A percentile compares a stretch with the other conserved stretches of the same genome.
These are phyloP conservation scores for Pluvianellus socialis DNA, from an alignment of 2,113 vertebrate genomes.

Conservation along the genomic window DNA sequence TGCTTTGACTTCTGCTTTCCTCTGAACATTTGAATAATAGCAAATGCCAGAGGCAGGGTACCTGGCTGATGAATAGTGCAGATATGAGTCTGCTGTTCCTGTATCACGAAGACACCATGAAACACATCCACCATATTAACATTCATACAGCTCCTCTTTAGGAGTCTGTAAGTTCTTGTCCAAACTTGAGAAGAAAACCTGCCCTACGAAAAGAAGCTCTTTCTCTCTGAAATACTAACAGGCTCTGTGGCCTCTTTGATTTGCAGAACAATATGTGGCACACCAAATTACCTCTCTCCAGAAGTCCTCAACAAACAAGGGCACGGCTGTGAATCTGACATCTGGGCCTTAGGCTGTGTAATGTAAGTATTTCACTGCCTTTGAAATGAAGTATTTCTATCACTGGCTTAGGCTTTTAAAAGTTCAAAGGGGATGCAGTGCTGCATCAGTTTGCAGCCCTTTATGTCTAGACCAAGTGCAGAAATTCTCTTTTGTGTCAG, in stretches of 20 bases:
- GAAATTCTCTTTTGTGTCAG: background rate
- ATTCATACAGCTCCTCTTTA: background rate
- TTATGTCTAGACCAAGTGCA: background rate
- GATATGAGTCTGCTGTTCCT: background rate
- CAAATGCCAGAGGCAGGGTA: background rate
- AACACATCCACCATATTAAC: too few species aligned
- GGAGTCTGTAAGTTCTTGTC: background rate
- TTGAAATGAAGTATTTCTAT: background rate
- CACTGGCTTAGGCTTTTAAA: background rate
- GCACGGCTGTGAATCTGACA: conserved; percentile 96
- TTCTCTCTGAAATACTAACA: background rate
- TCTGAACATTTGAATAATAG: background rate
- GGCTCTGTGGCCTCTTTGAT: conserved; percentile 12
- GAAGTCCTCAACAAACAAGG: conserved; percentile 99
- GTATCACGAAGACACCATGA: background rate
- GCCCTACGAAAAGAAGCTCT: background rate
- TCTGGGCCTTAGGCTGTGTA: conserved; percentile 98
- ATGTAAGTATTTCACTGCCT: conserved; percentile 85
- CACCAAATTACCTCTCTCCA: conserved; percentile 97
- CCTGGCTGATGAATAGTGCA: background rate
- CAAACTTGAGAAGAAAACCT: background rate
- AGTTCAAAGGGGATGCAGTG: background rate
- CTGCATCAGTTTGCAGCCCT: background rate
- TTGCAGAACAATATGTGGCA: conserved; percentile 96
- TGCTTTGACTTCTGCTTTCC: background rate